These are phyloP conservation scores for Xanthorhoe spadicearia DNA, from an alignment of 2,888 invertebrate genomes.

Conservation along the genomic window DNA sequence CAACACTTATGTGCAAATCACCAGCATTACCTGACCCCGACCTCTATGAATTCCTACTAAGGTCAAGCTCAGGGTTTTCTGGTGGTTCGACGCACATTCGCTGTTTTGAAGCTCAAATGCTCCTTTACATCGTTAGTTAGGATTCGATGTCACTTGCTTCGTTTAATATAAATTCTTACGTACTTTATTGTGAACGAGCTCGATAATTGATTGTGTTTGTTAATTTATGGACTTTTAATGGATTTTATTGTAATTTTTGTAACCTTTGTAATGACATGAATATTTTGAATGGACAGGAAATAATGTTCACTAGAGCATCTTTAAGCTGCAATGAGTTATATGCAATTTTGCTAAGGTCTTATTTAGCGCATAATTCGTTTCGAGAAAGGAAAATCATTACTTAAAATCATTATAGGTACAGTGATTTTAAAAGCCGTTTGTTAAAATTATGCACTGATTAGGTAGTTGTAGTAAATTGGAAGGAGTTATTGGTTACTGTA, in stretches of 20 bases:
- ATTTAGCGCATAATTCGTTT: too few species aligned
- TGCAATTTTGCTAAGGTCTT: too few species aligned
- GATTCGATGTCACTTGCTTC: slow-evolving; percentile 68
- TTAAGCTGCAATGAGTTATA: too few species aligned
- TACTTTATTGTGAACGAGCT: slow-evolving; percentile 71
- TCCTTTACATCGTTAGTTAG: slow-evolving; percentile 76
- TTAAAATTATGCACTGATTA: too few species aligned
- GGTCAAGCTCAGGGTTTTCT: slow-evolving; percentile 30
- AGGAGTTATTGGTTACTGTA: too few species aligned
- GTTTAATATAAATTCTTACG: slow-evolving; percentile 70
- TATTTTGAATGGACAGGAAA: neutral
- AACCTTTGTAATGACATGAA: slow-evolving; percentile 38
- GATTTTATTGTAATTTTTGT: slow-evolving; percentile 49
- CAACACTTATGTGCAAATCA: slow-evolving; percentile 68
- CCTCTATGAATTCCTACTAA: slow-evolving; percentile 8
- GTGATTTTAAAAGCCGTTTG: too few species aligned
- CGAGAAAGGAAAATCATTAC: too few species aligned
- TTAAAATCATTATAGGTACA: too few species aligned
- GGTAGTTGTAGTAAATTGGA: too few species aligned
- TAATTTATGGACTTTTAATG: slow-evolving; percentile 36
- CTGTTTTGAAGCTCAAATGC: slow-evolving; percentile 66
- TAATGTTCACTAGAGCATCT: neutral
- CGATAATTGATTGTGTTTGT: slow-evolving; percentile 67
- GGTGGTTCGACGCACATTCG: slow-evolving; percentile 52
- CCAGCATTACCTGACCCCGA: slow-evolving; percentile 56